Base-by-base conservation (phyloP, 2,888 invertebrate species). In the Acronicta alni region DNA sequence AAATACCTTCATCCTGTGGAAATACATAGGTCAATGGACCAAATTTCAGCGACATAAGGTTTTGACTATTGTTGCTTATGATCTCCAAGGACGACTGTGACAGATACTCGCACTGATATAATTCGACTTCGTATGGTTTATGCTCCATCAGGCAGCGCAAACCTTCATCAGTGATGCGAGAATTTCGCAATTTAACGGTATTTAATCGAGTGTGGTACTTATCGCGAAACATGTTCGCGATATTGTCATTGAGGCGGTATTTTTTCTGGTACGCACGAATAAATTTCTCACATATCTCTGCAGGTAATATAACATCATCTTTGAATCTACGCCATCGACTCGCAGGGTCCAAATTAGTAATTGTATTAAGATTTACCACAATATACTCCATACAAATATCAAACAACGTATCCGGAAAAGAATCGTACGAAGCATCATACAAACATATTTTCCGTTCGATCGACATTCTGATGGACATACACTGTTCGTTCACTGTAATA, bases 211-310 rank as follows among this genome's bases (percentile, higher is more conserved):
- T 97, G 26, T 95, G 94, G 38, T 88, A 84, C n/a, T 94, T 94
- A 84, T 97, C 96, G 67, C 95, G 91, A 84, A 98, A 97, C 74
- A 97, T 92, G 74, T 95, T 95, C 12, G 97, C 95, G 80, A 97
- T 96, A 72, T 94, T 95, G 76, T 97, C 96, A 80, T 96, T 96
- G 15, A 97, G 86, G 23, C 95, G 93, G 47, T 94, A 88, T 51
- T 87, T 90, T 63, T 87, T 93, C 70, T 96, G 95, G 67, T 95
- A 95, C 37, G 94, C 89, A 57, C 95, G 90, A 14, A 97, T 88
- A 57, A 97, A 90, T 76, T 94, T 95, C 82, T 97, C 97, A 80
- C 97, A 97, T 72, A 97, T 95, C 86, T 97, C 97, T 49, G 95
- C 95, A 0, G 97, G 97, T 30, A 97, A 85, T 46, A 95, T 93